Percentiles rank a stretch among this genome's conserved stretches.
These are phyloP conservation scores for Brachynemurus nebulosus DNA, from an alignment of 2,888 invertebrate species.

Conservation along the genomic window DNA sequence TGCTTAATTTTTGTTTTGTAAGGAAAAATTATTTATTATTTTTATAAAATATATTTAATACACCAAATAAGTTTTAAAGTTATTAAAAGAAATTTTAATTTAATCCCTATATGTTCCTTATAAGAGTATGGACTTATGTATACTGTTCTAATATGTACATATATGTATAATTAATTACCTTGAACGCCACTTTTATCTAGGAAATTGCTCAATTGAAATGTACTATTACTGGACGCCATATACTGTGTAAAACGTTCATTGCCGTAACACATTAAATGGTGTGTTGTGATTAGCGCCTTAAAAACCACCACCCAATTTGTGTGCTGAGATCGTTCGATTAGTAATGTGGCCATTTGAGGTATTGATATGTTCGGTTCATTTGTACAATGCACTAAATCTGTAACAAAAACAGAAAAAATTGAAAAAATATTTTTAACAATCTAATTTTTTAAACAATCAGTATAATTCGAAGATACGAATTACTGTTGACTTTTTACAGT, in stretches of 20 bases:
- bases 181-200: slow-evolving; percentile 95
- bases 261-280: slow-evolving; percentile 98
- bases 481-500: too few species aligned
- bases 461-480: too few species aligned
- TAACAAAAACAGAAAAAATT: slow-evolving; percentile 24
- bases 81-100: too few species aligned
- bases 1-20: too few species aligned
- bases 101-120: too few species aligned
- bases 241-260: slow-evolving; percentile 99
- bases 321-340: slow-evolving; percentile 96
- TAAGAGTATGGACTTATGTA: neutral
- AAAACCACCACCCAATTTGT: slow-evolving; percentile 98
- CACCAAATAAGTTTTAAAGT: too few species aligned
- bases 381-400: slow-evolving; percentile 99
- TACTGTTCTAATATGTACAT: neutral
- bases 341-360: slow-evolving; percentile 94
- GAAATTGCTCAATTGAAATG: slow-evolving; percentile 95
- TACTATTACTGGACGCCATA: slow-evolving; percentile 98
- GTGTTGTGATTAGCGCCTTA: slow-evolving; percentile 94
- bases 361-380: slow-evolving; percentile 99
- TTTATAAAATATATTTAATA: too few species aligned
- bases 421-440: too few species aligned
- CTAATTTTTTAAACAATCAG: too few species aligned
- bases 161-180: slow-evolving; percentile 46
- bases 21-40: too few species aligned